phyloP scores from a whole-genome alignment of 2,797 vertebrate genomes.

The Podarcis siculus region DNA sequence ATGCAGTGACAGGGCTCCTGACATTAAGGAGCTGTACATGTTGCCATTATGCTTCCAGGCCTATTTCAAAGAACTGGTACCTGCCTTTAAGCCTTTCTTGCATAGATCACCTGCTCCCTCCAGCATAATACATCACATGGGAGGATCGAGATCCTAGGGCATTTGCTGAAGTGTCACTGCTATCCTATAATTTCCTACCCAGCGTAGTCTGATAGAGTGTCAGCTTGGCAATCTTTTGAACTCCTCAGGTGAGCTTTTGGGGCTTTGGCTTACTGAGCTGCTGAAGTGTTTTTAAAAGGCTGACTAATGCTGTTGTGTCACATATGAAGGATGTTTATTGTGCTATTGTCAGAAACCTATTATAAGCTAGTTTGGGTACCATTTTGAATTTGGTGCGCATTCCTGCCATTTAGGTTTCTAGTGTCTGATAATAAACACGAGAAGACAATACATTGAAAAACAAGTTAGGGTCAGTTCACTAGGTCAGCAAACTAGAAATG shows the following conservation, averaged over 20 bases:
- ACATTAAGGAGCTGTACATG: not conserved
- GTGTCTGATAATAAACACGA: not conserved
- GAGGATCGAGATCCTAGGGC: not conserved
- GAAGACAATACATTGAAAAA: too few species aligned
- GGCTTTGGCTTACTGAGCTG: not conserved
- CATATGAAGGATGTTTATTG: not conserved
- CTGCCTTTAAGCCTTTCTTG: not conserved
- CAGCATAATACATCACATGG: not conserved
- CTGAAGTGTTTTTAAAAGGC: not conserved
- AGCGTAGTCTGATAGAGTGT: not conserved
- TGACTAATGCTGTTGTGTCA: not conserved
- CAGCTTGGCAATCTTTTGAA: not conserved
- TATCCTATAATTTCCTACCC: not conserved
- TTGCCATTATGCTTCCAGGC: not conserved
- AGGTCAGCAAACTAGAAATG: not conserved
- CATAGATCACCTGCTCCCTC: not conserved
- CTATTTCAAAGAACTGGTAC: not conserved
- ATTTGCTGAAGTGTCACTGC: not conserved
- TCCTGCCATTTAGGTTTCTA: not conserved
- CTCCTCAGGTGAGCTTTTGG: not conserved
- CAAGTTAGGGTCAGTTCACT: not conserved
- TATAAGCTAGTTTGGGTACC: not conserved
- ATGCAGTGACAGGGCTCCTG: too few species aligned
- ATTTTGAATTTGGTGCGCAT: not conserved
- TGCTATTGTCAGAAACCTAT: not conserved